These are phyloP conservation scores for Tenthredo scrophulariae DNA, from an alignment of 2,888 invertebrate species.

Conservation along the genomic window DNA sequence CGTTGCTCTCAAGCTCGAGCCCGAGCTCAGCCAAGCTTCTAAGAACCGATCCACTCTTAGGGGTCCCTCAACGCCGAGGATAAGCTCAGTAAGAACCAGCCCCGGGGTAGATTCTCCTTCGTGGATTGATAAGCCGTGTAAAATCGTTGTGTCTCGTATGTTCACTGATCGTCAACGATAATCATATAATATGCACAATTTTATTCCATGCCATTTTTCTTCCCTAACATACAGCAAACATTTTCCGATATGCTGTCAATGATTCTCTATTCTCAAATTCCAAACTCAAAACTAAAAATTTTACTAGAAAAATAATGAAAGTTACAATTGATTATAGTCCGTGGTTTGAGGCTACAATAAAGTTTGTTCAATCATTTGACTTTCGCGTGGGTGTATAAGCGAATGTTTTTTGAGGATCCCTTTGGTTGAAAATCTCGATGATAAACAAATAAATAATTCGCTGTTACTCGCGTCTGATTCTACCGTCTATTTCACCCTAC, in stretches of 20 bases:
- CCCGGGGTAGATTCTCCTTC: background rate
- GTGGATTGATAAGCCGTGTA: background rate
- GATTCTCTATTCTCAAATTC: background rate
- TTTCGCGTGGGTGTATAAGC: background rate
- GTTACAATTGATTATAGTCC: background rate
- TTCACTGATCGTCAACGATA: slow-evolving; percentile 11
- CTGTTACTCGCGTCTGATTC: background rate
- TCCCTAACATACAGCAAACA: background rate
- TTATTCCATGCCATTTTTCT: background rate
- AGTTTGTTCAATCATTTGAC: slow-evolving; percentile 14
- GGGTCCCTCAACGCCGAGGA: slow-evolving; percentile 34
- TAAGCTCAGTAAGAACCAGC: slow-evolving; percentile 29
- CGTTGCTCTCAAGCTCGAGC: slow-evolving; percentile 53
- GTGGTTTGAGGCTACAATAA: background rate
- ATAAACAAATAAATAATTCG: slow-evolving; percentile 54
- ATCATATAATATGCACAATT: background rate
- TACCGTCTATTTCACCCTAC: slow-evolving; percentile 13
- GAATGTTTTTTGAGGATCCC: slow-evolving; percentile 30
- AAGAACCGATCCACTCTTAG: slow-evolving; percentile 48
- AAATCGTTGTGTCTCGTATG: background rate
- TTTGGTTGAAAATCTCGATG: slow-evolving; percentile 43
- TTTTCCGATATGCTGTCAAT: background rate
- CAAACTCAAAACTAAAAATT: background rate
- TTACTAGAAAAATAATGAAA: background rate
- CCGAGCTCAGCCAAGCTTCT: slow-evolving; percentile 52